Conservation (phyloP, 2,113 vertebrate species). For the Phylloscopus trochilus region DNA sequence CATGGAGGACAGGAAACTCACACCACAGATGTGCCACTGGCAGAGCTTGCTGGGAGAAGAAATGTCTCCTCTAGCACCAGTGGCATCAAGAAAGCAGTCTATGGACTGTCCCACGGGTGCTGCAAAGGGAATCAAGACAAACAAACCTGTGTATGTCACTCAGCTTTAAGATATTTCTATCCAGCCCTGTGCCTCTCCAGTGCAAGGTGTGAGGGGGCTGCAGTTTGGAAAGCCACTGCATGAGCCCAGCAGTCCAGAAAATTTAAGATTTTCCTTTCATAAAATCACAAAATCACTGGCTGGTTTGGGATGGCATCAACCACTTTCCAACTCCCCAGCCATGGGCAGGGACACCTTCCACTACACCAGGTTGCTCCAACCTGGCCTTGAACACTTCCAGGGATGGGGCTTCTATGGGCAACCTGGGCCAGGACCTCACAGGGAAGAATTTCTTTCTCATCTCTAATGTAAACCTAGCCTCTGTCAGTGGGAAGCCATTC, state of each 20-base stretch:
- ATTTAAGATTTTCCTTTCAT: not conserved
- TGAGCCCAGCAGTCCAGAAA: not conserved
- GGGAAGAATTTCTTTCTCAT: not conserved
- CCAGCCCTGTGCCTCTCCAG: not conserved
- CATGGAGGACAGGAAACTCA: not conserved
- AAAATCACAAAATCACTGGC: not conserved
- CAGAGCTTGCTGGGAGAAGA: not conserved
- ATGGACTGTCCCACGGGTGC: rapidly evolving
- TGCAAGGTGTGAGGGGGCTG: not conserved
- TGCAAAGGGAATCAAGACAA: not conserved
- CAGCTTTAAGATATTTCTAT: not conserved
- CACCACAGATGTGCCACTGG: not conserved
- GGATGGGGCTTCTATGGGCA: not conserved
- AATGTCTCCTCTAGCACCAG: not conserved
- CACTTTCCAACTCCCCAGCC: not conserved
- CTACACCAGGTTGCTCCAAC: not conserved
- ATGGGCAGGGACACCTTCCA: not conserved
- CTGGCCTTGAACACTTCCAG: not conserved
- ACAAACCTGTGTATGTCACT: rapidly evolving
- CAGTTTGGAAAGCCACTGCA: not conserved
- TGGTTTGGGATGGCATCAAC: too few species aligned
- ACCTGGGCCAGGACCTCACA: not conserved
- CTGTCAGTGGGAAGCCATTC: not conserved
- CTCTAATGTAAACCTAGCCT: not conserved
- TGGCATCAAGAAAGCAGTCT: not conserved